These are phyloP conservation scores for Otis tarda DNA, from an alignment of 2,113 vertebrate species.

Conservation along the genomic window DNA sequence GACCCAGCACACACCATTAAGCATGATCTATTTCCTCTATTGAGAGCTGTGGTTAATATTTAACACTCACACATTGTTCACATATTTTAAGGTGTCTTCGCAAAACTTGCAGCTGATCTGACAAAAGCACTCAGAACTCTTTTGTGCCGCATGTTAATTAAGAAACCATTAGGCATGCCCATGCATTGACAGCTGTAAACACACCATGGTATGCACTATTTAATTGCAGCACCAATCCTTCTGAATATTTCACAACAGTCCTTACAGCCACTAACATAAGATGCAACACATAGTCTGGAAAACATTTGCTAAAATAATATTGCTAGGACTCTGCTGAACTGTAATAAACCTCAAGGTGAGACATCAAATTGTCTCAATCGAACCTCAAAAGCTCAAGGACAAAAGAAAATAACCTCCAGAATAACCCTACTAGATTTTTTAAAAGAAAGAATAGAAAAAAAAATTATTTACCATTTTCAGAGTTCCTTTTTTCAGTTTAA, in stretches of 20 bases:
- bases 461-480: neutral
- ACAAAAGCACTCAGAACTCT: neutral
- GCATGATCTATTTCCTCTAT: neutral
- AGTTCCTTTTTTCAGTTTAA: neutral
- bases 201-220: accelerated
- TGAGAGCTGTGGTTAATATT: slow-evolving; percentile 27
- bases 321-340: neutral
- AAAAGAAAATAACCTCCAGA: neutral
- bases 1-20: slow-evolving; percentile 28
- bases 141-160: accelerated
- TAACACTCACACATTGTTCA: neutral
- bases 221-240: neutral
- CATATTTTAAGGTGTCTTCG: neutral
- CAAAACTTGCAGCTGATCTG: neutral
- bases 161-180: neutral
- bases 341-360: neutral
- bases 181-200: neutral
- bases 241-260: neutral
- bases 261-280: neutral
- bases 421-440: neutral
- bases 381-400: neutral
- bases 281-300: neutral
- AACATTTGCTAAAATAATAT: neutral
- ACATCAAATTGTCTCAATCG: neutral
- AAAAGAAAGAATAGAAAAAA: neutral